Conservation (phyloP, 2,797 vertebrate species). For the Phoxinus dragarum region DNA sequence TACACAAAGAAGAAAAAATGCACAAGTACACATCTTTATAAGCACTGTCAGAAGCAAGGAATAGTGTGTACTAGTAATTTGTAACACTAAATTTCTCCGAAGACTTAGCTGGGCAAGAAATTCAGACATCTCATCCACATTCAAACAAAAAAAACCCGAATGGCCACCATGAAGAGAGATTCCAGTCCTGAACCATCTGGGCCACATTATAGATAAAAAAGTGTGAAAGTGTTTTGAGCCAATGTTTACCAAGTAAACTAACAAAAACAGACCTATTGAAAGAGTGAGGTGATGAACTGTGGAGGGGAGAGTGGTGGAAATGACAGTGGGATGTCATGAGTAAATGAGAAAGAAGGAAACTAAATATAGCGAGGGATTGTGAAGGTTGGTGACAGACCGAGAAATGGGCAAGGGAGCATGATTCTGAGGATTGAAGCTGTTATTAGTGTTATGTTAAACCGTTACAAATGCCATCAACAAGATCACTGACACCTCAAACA, state of each 20-base stretch:
- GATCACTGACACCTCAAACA: not conserved
- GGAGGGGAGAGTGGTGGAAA: not conserved
- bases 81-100: not conserved
- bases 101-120: not conserved
- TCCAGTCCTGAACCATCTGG: conserved; percentile 18
- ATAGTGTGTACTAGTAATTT: not conserved
- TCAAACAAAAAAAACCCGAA: conserved; percentile 27
- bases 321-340: not conserved
- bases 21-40: not conserved
- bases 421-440: not conserved
- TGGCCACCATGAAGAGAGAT: conserved; percentile 24
- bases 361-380: not conserved
- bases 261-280: conserved; percentile 12
- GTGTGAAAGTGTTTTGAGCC: conserved; percentile 8
- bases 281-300: conserved; percentile 18
- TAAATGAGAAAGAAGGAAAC: not conserved
- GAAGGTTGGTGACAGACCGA: conserved; percentile 10
- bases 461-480: not conserved
- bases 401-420: conserved; percentile 12
- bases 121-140: not conserved
- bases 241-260: conserved; percentile 11
- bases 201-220: conserved; percentile 24
- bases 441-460: not conserved
- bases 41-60: not conserved
- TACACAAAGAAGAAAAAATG: not conserved